A percentile compares a stretch with the other conserved stretches of the same genome.
phyloP scores from a whole-genome alignment of 1,140 invertebrate genomes.

The Drosophila setifemur region DNA sequence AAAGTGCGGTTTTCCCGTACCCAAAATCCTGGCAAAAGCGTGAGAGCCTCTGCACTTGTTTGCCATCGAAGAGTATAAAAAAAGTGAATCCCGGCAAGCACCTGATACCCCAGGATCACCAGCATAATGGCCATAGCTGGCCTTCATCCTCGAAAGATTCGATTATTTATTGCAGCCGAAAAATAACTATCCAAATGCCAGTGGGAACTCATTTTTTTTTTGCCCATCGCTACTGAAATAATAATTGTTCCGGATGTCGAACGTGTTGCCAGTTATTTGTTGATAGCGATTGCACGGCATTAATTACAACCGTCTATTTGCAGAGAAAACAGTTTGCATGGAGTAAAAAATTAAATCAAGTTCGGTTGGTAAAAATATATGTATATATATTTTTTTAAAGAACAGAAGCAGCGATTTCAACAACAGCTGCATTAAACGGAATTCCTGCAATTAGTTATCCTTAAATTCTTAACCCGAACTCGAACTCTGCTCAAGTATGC shows the following conservation, averaged over 20 bases:
- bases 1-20: constrained; percentile 29
- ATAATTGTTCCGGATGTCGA: constrained; percentile 42
- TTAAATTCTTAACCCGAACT: not conserved
- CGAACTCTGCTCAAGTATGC: not conserved
- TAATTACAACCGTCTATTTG: constrained; percentile 26
- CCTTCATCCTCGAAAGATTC: constrained; percentile 33
- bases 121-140: constrained; percentile 4
- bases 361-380: no score
- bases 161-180: constrained; percentile 66
- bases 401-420: not conserved
- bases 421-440: not conserved
- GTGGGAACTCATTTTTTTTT: constrained; percentile 29
- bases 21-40: constrained; percentile 27
- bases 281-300: constrained; percentile 9
- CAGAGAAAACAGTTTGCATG: not conserved
- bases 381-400: no score
- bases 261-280: constrained; percentile 9
- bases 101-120: constrained; percentile 26
- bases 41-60: constrained; percentile 60
- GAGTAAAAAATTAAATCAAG: not conserved
- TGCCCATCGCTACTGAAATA: constrained; percentile 44
- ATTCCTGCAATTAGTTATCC: not conserved
- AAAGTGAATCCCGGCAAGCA: constrained; percentile 19
- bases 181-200: constrained; percentile 22
- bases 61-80: constrained; percentile 6